These are phyloP conservation scores for Sarcophaga subvicina DNA, from an alignment of 2,888 invertebrate species.

Conservation along the genomic window DNA sequence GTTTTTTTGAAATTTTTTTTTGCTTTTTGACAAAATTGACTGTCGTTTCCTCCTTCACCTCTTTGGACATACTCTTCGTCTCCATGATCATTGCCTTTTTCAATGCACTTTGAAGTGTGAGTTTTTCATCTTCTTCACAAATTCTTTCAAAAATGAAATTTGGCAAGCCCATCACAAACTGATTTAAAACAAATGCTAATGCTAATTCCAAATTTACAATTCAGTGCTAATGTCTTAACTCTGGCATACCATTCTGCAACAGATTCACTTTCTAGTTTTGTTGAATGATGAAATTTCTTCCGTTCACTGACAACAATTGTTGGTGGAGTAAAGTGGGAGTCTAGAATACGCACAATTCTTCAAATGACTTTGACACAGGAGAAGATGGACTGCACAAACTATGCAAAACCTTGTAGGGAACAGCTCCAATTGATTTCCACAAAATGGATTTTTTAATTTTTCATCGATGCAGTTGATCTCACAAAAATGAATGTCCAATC, in stretches of 20 bases:
- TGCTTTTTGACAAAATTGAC: conserved; percentile 49
- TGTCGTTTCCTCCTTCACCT: neutral
- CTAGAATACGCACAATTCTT: too few relatives aligned
- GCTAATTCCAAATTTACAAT: conserved; percentile 54
- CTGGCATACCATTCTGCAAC: conserved; percentile 43
- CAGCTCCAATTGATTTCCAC: conserved; percentile 28
- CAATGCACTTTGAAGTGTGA: conserved; percentile 38
- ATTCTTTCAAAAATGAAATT: conserved; percentile 48
- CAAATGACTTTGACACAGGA: too few relatives aligned
- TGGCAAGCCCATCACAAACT: conserved; percentile 47
- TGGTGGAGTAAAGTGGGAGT: conserved; percentile 10
- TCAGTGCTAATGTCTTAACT: conserved; percentile 26
- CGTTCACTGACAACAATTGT: conserved; percentile 12
- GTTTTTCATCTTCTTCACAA: conserved; percentile 60
- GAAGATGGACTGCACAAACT: too few relatives aligned
- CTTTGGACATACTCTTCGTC: conserved; percentile 6
- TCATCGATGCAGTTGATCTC: conserved; percentile 40
- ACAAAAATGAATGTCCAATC: conserved; percentile 39
- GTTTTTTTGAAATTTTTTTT: neutral
- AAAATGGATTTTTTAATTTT: conserved; percentile 42
- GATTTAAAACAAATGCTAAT: neutral
- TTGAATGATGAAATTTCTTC: conserved; percentile 8
- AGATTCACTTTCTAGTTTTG: neutral
- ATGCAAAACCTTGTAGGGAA: conserved; percentile 4
- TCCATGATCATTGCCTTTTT: conserved; percentile 44